phyloP scores from a whole-genome alignment of 2,113 vertebrate genomes.

The Climacteris rufus region DNA sequence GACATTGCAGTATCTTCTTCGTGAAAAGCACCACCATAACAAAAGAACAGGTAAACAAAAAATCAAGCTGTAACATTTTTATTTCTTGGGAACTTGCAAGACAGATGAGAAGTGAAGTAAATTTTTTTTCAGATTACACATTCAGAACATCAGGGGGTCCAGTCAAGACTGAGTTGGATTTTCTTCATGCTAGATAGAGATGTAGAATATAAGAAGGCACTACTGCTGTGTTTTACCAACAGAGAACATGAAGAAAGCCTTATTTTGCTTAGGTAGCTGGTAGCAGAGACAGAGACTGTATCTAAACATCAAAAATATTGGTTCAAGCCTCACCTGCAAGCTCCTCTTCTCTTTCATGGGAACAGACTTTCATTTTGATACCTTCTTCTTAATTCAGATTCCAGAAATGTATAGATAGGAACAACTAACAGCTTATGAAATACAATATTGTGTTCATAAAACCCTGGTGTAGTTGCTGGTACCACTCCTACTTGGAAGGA shows the following conservation, averaged over 20 bases:
- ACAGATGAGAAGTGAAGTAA: not conserved
- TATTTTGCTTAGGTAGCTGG: not conserved
- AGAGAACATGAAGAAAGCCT: not conserved
- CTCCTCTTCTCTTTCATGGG: not conserved
- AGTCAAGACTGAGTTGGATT: not conserved
- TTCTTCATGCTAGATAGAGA: not conserved
- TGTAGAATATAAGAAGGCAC: not conserved
- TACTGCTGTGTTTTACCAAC: rapidly evolving
- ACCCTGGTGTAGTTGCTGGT: not conserved
- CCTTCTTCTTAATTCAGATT: not conserved
- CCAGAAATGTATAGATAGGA: not conserved
- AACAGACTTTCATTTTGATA: not conserved
- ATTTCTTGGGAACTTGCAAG: not conserved
- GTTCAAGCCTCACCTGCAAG: not conserved
- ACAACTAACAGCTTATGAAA: not conserved
- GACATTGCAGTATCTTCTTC: not conserved
- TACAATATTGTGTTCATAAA: not conserved
- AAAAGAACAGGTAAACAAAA: not conserved
- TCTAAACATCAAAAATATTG: not conserved
- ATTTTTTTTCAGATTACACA: not conserved
- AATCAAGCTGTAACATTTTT: not conserved
- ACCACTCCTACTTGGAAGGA: not conserved
- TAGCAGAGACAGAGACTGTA: not conserved
- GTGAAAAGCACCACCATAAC: not conserved
- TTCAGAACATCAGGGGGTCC: not conserved